phyloP scores from a whole-genome alignment of 2,888 invertebrate species.

The Stenoptilia bipunctidactyla region DNA sequence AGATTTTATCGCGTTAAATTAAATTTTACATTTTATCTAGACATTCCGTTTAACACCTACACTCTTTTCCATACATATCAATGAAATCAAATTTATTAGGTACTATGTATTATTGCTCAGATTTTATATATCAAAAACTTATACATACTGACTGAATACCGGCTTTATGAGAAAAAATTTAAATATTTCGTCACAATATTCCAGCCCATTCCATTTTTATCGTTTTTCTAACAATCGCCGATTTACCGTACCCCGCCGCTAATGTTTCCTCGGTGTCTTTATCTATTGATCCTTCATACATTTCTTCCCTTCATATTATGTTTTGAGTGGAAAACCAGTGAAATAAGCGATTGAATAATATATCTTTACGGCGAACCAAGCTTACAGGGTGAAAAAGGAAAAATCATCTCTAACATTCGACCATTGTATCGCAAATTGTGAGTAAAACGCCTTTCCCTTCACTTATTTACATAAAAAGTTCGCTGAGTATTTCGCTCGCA shows the following conservation, averaged over 20 bases:
- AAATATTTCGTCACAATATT: no score
- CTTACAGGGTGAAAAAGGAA: slow-evolving; percentile 61
- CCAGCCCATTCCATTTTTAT: background rate
- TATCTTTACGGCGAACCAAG: slow-evolving; percentile 59
- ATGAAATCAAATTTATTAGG: no score
- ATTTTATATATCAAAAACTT: no score
- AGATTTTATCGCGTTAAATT: no score
- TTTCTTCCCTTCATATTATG: slow-evolving; percentile 50
- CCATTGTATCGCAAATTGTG: slow-evolving; percentile 68
- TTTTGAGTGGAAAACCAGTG: slow-evolving; percentile 46
- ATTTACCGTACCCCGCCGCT: slow-evolving; percentile 20
- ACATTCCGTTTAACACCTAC: no score
- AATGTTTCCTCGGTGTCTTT: slow-evolving; percentile 25
- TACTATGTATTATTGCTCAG: no score
- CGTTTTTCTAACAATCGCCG: slow-evolving; percentile 8
- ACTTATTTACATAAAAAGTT: slow-evolving; percentile 63
- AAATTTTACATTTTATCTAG: no score
- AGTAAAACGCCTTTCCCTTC: slow-evolving; percentile 53
- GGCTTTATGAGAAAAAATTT: no score
- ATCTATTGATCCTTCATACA: slow-evolving; percentile 45
- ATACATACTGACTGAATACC: no score
- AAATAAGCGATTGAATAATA: slow-evolving; percentile 65
- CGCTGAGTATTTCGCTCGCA: slow-evolving; percentile 44
- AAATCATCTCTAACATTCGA: slow-evolving; percentile 60
- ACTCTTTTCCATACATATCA: no score